A percentile compares a stretch with the other conserved stretches of the same genome.
Conservation (phyloP, 2,113 vertebrate genomes). For the Lagopus muta region DNA sequence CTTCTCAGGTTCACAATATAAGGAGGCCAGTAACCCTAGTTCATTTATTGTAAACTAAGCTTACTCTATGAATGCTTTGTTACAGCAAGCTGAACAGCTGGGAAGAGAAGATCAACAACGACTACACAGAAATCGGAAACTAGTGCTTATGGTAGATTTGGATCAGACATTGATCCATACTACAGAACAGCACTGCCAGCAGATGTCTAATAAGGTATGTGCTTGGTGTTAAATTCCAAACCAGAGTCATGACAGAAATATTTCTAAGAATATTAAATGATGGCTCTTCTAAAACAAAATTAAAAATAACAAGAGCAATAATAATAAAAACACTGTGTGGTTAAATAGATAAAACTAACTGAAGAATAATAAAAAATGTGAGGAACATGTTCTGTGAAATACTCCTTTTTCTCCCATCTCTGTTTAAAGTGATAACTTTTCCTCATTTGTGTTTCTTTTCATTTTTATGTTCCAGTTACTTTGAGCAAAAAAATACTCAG, state of each 20-base stretch:
- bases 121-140: conserved; percentile 90
- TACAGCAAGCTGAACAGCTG: conserved; percentile 93
- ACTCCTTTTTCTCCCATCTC: background rate
- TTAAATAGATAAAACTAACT: background rate
- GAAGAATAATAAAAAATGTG: background rate
- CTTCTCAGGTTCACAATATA: background rate
- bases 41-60: background rate
- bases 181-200: conserved; percentile 93
- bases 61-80: background rate
- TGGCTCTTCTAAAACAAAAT: background rate
- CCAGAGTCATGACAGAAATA: background rate
- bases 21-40: background rate
- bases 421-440: rapidly evolving
- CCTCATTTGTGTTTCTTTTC: background rate
- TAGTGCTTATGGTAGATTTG: conserved; percentile 98
- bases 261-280: background rate
- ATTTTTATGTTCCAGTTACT: background rate
- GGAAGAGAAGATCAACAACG: conserved; percentile 94
- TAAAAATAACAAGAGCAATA: background rate
- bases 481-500: background rate
- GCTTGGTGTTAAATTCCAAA: background rate
- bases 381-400: background rate
- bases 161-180: conserved; percentile 98
- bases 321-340: background rate
- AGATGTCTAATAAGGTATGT: conserved; percentile 92